phyloP scores from a whole-genome alignment of 2,888 invertebrate species.

The Periphyllus acericola region DNA sequence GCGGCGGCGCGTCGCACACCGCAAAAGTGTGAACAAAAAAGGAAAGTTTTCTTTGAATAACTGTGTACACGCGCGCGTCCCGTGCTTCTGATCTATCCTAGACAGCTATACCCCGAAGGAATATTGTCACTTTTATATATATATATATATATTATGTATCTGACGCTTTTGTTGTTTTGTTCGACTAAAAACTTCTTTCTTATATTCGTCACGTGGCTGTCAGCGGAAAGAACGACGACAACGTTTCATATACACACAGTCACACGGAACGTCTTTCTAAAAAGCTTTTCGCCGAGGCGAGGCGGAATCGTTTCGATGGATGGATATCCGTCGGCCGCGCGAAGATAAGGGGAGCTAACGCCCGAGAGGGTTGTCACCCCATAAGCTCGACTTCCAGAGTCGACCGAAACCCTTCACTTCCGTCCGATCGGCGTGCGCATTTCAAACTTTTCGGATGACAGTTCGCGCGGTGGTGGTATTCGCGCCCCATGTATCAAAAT shows the following conservation, averaged over 20 bases:
- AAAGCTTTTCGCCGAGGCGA: slow-evolving; percentile 44
- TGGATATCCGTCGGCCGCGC: slow-evolving; percentile 45
- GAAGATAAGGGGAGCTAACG: slow-evolving; percentile 41
- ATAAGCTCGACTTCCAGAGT: slow-evolving; percentile 53
- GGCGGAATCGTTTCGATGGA: slow-evolving; percentile 42
- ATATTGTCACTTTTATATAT: slow-evolving; percentile 14
- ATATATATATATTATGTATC: neutral
- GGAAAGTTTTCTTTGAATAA: slow-evolving; percentile 32
- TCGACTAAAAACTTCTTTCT: slow-evolving; percentile 43
- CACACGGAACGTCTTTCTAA: slow-evolving; percentile 20
- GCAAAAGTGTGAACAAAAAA: slow-evolving; percentile 31
- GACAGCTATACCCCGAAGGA: slow-evolving; percentile 31
- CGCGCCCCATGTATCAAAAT: slow-evolving; percentile 30
- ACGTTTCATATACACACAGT: slow-evolving; percentile 14
- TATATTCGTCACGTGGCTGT: slow-evolving; percentile 55
- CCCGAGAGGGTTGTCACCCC: slow-evolving; percentile 55
- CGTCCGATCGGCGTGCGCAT: slow-evolving; percentile 6
- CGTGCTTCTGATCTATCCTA: slow-evolving; percentile 17
- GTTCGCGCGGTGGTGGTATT: slow-evolving; percentile 26
- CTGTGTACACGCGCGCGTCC: too few species aligned
- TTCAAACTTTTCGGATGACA: slow-evolving; percentile 47
- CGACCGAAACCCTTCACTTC: slow-evolving; percentile 18
- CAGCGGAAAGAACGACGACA: slow-evolving; percentile 32
- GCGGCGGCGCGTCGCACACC: neutral
- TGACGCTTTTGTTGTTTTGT: slow-evolving; percentile 37